phyloP scores from a whole-genome alignment of 2,113 vertebrate genomes.

The Castor canadensis region DNA sequence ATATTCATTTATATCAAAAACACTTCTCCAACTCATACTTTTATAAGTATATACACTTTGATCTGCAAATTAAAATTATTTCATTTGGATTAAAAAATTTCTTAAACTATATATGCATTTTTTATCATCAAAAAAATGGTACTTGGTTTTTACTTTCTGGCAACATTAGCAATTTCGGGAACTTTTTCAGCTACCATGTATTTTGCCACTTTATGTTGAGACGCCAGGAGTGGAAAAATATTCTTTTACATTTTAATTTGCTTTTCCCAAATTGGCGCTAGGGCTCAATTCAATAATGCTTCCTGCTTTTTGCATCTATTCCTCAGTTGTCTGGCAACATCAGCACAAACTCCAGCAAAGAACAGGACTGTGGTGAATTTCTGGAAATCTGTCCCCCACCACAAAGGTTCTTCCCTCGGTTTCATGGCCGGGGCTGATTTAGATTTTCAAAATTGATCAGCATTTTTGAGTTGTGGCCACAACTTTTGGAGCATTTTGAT shows the following conservation, averaged over 20 bases:
- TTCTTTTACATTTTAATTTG: constrained; percentile 81
- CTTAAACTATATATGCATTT: neutral
- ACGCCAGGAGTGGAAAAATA: constrained; percentile 77
- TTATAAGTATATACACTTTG: neutral
- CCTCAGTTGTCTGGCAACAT: constrained; percentile 83
- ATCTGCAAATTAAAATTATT: constrained; percentile 21
- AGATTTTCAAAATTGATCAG: constrained; percentile 87
- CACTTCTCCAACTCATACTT: neutral
- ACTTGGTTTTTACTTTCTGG: constrained; percentile 63
- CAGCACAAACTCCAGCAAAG: constrained; percentile 81
- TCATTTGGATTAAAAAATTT: neutral
- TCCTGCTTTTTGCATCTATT: constrained; percentile 85
- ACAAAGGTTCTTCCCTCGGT: constrained; percentile 83
- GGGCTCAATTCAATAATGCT: constrained; percentile 83
- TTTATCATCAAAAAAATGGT: constrained; percentile 49
- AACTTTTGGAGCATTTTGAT: constrained; percentile 85
- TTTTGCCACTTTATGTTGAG: constrained; percentile 61
- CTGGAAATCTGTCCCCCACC: constrained; percentile 83
- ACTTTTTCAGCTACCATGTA: constrained; percentile 64
- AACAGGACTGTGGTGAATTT: constrained; percentile 84
- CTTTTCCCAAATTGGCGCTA: constrained; percentile 82
- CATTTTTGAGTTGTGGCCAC: constrained; percentile 85
- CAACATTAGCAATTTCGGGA: constrained; percentile 66
- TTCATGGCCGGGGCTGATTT: constrained; percentile 81
- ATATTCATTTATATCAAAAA: neutral